Evolutionary conservation across 2,113 vertebrate genomes (phyloP), one percentile per base, ranked within the genome.

Genomic region (Lathamus discolor): DNA sequence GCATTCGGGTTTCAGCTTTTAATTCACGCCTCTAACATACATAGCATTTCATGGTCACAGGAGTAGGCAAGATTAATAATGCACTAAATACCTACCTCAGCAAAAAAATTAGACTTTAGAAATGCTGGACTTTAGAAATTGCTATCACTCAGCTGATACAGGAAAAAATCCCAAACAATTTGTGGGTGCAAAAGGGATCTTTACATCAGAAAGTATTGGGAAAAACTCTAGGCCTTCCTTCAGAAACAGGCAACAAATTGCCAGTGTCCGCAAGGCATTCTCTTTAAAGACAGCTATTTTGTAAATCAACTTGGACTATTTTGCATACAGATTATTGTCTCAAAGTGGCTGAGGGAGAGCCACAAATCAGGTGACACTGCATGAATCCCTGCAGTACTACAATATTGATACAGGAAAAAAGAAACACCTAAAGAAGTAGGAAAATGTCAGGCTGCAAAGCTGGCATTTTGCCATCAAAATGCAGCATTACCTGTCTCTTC

Each of bases 1-100:
- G 18, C 44, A 57, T 51, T 61, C 22, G 18, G 33, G 22, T 39
- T 80, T 85, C 74, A 59, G 31, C 25, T 75, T 63, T 80, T 83
- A 73, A 88, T 39, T 39, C 46, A 46, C 0, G 2, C 11, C n/a
- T 16, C 41, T 69, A 59, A 66, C 0, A 0, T 9, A 88, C 67
- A 15, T 22, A 74, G 37, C 0, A 0, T 49, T 49, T 79, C 33
- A n/a, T 13, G 13, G 67, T 70, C 52, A n/a, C 2, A 1, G 24
- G 41, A 28, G 64, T 6, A 81, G 15, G 28, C 29, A 77, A 86
- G 79, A 44, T 25, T 48, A 61, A 20, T 41, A 69, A 6, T 3
- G 29, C 27, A 16, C 20, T 20, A 44, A 44, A 52, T 23, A 89
- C 7, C 39, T 64, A 73, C 11, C 76, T 54, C 54, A 79, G 57